These are phyloP conservation scores for Campoletis sonorensis DNA, from an alignment of 1,140 invertebrate species.

Conservation along the genomic window DNA sequence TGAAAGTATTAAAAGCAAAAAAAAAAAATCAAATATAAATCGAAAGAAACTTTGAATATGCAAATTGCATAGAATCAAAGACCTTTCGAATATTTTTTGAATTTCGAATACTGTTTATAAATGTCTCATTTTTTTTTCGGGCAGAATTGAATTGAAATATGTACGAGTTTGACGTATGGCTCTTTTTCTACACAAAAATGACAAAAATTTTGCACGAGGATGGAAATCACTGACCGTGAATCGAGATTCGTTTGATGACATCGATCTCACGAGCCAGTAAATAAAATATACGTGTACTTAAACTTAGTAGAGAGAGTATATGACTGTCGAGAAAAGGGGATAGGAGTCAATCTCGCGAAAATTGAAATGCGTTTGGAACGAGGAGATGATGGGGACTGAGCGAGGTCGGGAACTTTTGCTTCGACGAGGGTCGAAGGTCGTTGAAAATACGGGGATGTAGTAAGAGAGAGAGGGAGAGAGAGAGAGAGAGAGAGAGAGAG, in stretches of 20 bases:
- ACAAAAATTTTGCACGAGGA: not conserved
- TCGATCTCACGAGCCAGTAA: not conserved
- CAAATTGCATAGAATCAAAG: too few relatives aligned
- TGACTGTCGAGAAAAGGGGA: not conserved
- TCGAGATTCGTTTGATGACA: not conserved
- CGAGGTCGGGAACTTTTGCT: slow-evolving; percentile 39
- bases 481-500: slow-evolving; percentile 14
- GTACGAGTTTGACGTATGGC: too few relatives aligned
- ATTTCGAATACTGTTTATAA: too few relatives aligned
- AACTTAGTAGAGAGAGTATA: not conserved
- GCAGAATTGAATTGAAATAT: too few relatives aligned
- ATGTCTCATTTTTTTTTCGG: too few relatives aligned
- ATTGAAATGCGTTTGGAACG: slow-evolving; percentile 28
- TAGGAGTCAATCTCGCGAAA: slow-evolving; percentile 39
- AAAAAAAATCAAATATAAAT: not conserved
- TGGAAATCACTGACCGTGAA: not conserved
- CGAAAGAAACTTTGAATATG: not conserved
- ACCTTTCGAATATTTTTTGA: not conserved
- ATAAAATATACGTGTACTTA: not conserved
- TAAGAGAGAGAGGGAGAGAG: not conserved
- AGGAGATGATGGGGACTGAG: slow-evolving; percentile 22
- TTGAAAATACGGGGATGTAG: slow-evolving; percentile 26
- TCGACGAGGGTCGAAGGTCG: slow-evolving; percentile 29
- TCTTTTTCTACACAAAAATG: not conserved
- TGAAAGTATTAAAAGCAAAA: not conserved